Conservation (phyloP, 1,140 invertebrate species). For the Drosophila nigromelanica region DNA sequence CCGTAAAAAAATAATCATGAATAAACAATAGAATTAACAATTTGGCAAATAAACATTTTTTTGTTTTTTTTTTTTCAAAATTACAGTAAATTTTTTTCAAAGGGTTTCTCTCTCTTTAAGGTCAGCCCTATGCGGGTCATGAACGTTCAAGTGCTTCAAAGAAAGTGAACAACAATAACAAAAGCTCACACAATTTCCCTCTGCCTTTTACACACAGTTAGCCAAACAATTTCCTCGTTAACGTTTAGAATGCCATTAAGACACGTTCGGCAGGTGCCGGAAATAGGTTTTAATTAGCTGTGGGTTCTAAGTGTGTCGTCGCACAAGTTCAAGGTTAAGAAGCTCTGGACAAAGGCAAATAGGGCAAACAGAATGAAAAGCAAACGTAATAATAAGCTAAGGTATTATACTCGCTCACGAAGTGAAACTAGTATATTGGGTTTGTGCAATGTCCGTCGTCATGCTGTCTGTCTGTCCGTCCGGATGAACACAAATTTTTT, state of each 20-base stretch:
- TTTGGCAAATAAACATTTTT: neutral
- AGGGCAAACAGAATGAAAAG: neutral
- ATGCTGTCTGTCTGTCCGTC: no score
- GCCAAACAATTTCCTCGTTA: conserved; percentile 8
- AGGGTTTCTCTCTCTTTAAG: conserved; percentile 14
- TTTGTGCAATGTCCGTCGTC: no score
- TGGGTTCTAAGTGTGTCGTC: neutral
- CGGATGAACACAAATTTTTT: no score
- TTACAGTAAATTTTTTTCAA: neutral
- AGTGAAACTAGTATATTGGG: no score
- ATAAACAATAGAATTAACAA: conserved; percentile 22
- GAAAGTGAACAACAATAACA: conserved; percentile 21
- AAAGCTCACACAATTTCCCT: conserved; percentile 32
- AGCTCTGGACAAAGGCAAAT: neutral
- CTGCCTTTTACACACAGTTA: conserved; percentile 14
- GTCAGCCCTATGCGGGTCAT: conserved; percentile 11
- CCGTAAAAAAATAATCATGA: conserved; percentile 5
- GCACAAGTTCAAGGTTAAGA: conserved; percentile 54
- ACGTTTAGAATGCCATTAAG: conserved; percentile 32
- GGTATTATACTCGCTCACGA: neutral
- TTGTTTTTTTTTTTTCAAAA: conserved; percentile 14
- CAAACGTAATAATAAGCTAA: neutral
- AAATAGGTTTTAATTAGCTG: conserved; percentile 38
- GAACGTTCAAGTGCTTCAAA: conserved; percentile 19
- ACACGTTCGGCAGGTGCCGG: conserved; percentile 36